Evolutionary conservation across 2,888 invertebrate genomes (phyloP).

Genomic region (Erannis defoliaria): DNA sequence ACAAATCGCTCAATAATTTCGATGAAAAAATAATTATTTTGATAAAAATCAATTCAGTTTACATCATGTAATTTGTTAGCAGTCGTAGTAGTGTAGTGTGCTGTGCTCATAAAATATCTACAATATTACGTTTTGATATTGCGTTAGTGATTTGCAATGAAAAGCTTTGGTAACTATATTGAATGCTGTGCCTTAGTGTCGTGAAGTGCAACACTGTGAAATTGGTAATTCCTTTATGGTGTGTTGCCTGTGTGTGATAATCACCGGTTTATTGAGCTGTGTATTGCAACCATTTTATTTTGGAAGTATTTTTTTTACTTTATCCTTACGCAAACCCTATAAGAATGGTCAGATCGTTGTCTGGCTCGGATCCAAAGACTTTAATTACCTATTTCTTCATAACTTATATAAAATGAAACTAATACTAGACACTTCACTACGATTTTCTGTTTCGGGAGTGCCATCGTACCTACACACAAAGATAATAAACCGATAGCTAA

Average conservation of each 20-base stretch:
- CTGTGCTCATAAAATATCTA: not conserved
- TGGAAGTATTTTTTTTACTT: not conserved
- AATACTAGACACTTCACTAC: too few relatives aligned
- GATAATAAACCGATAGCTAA: too few relatives aligned
- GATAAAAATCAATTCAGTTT: not conserved
- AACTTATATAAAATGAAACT: too few relatives aligned
- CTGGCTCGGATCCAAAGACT: too few relatives aligned
- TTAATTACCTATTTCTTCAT: too few relatives aligned
- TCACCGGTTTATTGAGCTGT: conserved; percentile 10
- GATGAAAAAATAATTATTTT: too few relatives aligned
- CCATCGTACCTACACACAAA: too few relatives aligned
- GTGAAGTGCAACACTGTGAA: conserved; percentile 24
- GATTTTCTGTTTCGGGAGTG: too few relatives aligned
- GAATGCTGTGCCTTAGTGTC: conserved; percentile 5
- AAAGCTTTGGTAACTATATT: conserved; percentile 14
- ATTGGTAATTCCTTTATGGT: conserved; percentile 23
- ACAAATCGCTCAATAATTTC: too few relatives aligned
- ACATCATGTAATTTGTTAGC: not conserved
- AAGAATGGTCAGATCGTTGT: not conserved
- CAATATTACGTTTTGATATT: conserved; percentile 15
- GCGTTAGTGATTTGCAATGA: conserved; percentile 18
- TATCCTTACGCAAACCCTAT: conserved; percentile 1
- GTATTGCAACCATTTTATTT: not conserved
- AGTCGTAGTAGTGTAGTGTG: not conserved
- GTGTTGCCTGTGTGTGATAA: conserved; percentile 17